A percentile compares a stretch with the other conserved stretches of the same genome.
phyloP scores from a whole-genome alignment of 2,888 invertebrate species.

The Acanthoscelides obtectus region DNA sequence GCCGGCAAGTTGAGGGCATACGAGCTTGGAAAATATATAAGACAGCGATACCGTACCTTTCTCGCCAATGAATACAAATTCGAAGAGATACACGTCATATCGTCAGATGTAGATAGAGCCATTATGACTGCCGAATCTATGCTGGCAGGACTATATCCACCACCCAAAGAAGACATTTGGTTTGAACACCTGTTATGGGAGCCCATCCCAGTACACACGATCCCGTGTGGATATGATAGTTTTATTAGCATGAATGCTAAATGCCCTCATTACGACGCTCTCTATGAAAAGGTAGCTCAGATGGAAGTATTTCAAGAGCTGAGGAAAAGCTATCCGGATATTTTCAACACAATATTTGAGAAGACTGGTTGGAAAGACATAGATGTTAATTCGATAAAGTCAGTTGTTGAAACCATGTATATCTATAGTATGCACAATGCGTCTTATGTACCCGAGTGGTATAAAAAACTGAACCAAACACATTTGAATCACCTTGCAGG shows the following conservation, averaged over 20 bases:
- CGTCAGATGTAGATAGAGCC: slow-evolving; percentile 84
- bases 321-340: not conserved
- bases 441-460: slow-evolving; percentile 4
- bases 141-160: slow-evolving; percentile 71
- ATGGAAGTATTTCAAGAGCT: not conserved
- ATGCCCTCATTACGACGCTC: not conserved
- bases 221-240: not conserved
- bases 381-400: not conserved
- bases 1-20: slow-evolving; percentile 68
- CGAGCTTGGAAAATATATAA: slow-evolving; percentile 65
- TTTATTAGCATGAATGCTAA: not conserved
- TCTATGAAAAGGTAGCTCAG: not conserved
- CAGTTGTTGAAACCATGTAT: not conserved
- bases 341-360: not conserved
- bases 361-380: not conserved
- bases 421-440: slow-evolving; percentile 1
- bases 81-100: slow-evolving; percentile 56
- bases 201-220: not conserved
- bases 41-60: slow-evolving; percentile 62
- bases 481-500: slow-evolving; percentile 3
- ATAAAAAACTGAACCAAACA: not conserved
- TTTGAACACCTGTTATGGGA: not conserved
- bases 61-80: slow-evolving; percentile 51
- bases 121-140: slow-evolving; percentile 80
- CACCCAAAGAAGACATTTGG: slow-evolving; percentile 31